These are phyloP conservation scores for Orientallactaga bullata DNA, from an alignment of 2,113 vertebrate genomes.

Conservation along the genomic window DNA sequence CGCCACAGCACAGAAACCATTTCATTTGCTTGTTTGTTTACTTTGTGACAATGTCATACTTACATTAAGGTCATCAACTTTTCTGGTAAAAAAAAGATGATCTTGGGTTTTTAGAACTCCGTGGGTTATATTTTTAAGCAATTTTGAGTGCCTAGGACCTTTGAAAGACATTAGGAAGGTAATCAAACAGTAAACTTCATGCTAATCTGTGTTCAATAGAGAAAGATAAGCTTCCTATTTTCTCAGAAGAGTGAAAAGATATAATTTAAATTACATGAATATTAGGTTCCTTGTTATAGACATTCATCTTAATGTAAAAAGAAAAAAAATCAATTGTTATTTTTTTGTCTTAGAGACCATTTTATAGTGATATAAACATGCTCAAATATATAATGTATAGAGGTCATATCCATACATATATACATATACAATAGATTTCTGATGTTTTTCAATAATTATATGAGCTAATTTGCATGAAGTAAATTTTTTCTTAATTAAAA, in stretches of 20 bases:
- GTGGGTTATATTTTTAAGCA: conserved; percentile 8
- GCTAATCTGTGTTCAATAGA: neutral
- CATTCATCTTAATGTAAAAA: neutral
- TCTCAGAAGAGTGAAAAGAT: conserved; percentile 22
- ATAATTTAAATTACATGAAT: neutral
- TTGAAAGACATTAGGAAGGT: conserved; percentile 61
- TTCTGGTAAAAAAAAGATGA: neutral
- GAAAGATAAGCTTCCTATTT: conserved; percentile 19
- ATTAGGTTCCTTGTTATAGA: conserved; percentile 13
- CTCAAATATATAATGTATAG: neutral
- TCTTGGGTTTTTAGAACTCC: conserved; percentile 17
- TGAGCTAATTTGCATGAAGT: conserved; percentile 18
- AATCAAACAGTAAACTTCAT: conserved; percentile 20
- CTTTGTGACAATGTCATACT: neutral
- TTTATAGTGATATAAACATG: neutral
- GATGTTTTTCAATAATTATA: neutral
- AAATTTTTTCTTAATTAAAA: conserved; percentile 33
- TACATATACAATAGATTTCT: neutral
- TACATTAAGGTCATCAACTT: conserved; percentile 12
- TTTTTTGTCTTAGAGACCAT: neutral
- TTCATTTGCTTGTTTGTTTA: neutral
- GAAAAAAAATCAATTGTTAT: conserved; percentile 24
- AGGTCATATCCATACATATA: neutral
- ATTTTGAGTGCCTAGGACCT: conserved; percentile 38
- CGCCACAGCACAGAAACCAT: neutral